Evolutionary conservation across 2,113 vertebrate species (phyloP).

Genomic region (Hemichromis elongatus): DNA sequence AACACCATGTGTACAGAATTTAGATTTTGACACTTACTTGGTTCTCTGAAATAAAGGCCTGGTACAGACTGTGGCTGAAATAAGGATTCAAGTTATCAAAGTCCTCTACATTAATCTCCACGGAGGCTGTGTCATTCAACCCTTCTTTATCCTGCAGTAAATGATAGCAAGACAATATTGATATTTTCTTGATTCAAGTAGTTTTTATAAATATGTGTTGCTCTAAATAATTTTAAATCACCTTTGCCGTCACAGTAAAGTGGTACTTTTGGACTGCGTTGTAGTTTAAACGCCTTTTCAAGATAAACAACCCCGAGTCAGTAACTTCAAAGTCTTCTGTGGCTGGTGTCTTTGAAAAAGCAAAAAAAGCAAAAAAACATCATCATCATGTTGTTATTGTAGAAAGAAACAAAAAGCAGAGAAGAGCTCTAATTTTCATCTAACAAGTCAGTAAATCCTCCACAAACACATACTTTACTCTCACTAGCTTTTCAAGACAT

Average conservation of each 20-base stretch:
- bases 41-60: conserved; percentile 66
- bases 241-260: conserved; percentile 71
- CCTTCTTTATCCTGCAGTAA: conserved; percentile 35
- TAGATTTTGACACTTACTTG: conserved; percentile 51
- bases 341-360: conserved; percentile 54
- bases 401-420: background rate
- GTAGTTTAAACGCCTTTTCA: conserved; percentile 72
- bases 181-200: background rate
- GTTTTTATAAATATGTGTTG: background rate
- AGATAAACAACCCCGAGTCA: conserved; percentile 57
- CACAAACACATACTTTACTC: background rate
- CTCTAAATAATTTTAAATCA: background rate
- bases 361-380: rapidly evolving
- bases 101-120: conserved; percentile 64
- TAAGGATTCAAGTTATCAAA: conserved; percentile 78
- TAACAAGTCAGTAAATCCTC: no score
- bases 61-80: conserved; percentile 70
- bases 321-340: conserved; percentile 64
- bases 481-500: background rate
- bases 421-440: background rate
- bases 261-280: conserved; percentile 58
- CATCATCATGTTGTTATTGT: background rate
- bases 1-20: background rate
- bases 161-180: background rate
- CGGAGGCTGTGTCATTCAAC: conserved; percentile 12